Conservation (phyloP, 2,797 vertebrate genomes). For the Paedocypris micromegethes region DNA sequence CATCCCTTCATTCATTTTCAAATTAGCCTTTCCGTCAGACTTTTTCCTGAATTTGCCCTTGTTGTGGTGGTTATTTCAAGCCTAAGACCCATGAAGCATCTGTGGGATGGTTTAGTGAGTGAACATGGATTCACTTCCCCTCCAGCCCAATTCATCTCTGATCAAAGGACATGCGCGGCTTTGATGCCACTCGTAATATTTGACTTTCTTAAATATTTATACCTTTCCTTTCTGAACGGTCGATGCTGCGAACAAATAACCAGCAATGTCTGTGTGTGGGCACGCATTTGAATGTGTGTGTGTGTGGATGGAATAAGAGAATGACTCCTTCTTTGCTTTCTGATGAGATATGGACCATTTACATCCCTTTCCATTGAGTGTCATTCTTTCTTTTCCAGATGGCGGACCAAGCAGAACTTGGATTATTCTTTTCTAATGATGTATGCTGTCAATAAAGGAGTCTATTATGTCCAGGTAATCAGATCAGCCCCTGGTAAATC, state of each 20-base stretch:
- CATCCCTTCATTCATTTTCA: too few species aligned
- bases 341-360: background rate
- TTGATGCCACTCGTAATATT: slow-evolving; percentile 1
- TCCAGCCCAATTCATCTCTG: slow-evolving; percentile 2
- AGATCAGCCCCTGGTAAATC: background rate
- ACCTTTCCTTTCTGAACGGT: background rate
- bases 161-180: slow-evolving; percentile 7
- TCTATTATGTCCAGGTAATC: slow-evolving; percentile 94
- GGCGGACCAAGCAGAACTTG: slow-evolving; percentile 97
- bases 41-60: too few species aligned
- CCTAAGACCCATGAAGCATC: too few species aligned
- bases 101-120: too few species aligned
- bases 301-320: background rate
- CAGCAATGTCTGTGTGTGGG: slow-evolving; percentile 3
- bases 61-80: too few species aligned
- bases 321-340: too few species aligned
- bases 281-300: background rate
- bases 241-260: background rate
- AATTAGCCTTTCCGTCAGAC: too few species aligned
- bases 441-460: slow-evolving; percentile 93
- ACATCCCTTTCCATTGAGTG: background rate
- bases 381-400: slow-evolving; percentile 68
- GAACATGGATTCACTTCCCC: background rate
- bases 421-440: slow-evolving; percentile 99
- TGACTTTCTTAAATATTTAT: slow-evolving; percentile 15